Percentiles rank a stretch among this genome's conserved stretches.
These are phyloP conservation scores for Pseudomyrmex sp. DNA, from an alignment of 1,140 invertebrate genomes.

Conservation along the genomic window DNA sequence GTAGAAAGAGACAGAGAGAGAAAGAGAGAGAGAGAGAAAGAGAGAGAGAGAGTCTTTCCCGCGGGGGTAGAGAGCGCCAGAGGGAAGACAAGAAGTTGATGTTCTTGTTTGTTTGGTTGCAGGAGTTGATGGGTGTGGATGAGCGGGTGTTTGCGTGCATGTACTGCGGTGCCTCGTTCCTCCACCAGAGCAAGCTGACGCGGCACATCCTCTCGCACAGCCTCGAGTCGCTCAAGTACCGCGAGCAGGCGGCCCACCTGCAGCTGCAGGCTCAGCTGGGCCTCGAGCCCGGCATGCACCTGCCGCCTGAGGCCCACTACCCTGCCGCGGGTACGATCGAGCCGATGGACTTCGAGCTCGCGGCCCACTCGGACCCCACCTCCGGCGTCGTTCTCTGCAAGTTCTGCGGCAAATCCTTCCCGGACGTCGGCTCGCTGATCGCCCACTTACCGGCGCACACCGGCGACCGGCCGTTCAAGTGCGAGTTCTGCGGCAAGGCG, in stretches of 20 bases:
- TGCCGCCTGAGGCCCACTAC: constrained; percentile 83
- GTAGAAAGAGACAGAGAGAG: constrained; percentile 53
- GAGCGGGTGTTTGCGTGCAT: constrained; percentile 91
- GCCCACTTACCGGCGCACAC: constrained; percentile 94
- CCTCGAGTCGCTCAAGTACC: constrained; percentile 93
- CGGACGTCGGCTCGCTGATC: constrained; percentile 94
- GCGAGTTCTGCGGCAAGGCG: constrained; percentile 95
- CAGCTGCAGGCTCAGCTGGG: constrained; percentile 86
- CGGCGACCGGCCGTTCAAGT: constrained; percentile 95
- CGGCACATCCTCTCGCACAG: constrained; percentile 94
- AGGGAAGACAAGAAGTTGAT: constrained; percentile 93
- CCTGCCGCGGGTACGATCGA: constrained; percentile 83
- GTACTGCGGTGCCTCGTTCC: constrained; percentile 94
- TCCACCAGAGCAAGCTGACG: constrained; percentile 95
- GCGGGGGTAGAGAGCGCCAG: constrained; percentile 67
- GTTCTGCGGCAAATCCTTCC: constrained; percentile 95
- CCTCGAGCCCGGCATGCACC: constrained; percentile 80
- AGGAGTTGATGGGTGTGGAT: constrained; percentile 92
- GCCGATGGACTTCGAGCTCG: constrained; percentile 85
- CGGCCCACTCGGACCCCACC: constrained; percentile 86
- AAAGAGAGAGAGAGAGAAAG: constrained; percentile 56
- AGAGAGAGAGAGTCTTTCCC: constrained; percentile 46
- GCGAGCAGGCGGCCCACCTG: constrained; percentile 87
- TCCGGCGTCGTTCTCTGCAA: constrained; percentile 93
- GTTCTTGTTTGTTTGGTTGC: constrained; percentile 95